Percentiles rank a stretch among this genome's conserved stretches.
phyloP scores from a whole-genome alignment of 2,888 invertebrate species.

The Dromius quadrimaculatus region DNA sequence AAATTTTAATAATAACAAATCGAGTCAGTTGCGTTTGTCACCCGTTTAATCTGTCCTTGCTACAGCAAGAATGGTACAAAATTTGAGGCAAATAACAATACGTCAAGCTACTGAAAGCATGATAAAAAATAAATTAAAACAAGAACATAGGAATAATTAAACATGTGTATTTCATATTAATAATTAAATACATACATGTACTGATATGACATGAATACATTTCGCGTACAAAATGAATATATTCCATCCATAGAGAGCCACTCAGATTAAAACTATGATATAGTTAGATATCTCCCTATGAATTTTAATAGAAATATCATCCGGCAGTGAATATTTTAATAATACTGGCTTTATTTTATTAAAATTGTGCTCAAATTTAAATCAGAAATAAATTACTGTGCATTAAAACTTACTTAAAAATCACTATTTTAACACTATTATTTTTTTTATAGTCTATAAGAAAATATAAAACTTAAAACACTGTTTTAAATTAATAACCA shows the following conservation, averaged over 20 bases:
- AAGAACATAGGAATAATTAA: not conserved
- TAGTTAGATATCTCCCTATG: conserved; percentile 1
- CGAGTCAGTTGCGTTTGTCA: conserved; percentile 18
- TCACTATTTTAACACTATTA: no score
- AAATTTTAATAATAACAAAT: conserved; percentile 21
- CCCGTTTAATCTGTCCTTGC: conserved; percentile 22
- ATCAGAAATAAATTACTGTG: conserved; percentile 22
- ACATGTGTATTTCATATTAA: conserved; percentile 33
- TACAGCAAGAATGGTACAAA: not conserved
- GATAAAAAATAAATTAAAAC: not conserved
- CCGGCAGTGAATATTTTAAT: conserved; percentile 19
- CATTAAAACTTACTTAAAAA: no score
- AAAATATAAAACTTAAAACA: no score
- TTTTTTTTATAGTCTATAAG: no score
- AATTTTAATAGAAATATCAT: conserved; percentile 5
- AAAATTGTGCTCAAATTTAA: not conserved
- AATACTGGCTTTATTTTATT: not conserved
- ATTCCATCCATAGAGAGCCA: not conserved
- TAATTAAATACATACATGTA: conserved; percentile 2
- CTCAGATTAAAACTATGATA: not conserved
- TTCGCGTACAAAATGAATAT: conserved; percentile 13
- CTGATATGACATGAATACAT: conserved; percentile 22
- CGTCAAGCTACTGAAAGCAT: conserved; percentile 14
- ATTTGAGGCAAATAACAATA: no score
- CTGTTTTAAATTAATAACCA: no score